A percentile compares a stretch with the other conserved stretches of the same genome.
These are phyloP conservation scores for Autographa gamma DNA, from an alignment of 2,888 invertebrate species.

Conservation along the genomic window DNA sequence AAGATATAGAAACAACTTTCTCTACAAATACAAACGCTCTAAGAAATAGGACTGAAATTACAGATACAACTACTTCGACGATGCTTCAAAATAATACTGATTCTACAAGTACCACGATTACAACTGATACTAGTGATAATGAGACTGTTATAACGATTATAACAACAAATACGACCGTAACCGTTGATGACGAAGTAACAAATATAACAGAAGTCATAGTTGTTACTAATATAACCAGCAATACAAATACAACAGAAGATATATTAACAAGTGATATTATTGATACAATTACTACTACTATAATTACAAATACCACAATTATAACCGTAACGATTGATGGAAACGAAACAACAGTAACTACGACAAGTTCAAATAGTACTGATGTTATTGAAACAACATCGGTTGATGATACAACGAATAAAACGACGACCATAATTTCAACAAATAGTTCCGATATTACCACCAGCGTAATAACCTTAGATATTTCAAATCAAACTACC, in stretches of 20 bases:
- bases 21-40: constrained; percentile 26
- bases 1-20: constrained; percentile 40
- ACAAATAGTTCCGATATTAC: constrained; percentile 36
- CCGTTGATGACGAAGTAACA: constrained; percentile 36
- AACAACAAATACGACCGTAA: constrained; percentile 43
- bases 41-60: constrained; percentile 38
- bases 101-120: constrained; percentile 17
- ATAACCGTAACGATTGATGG: constrained; percentile 37
- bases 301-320: constrained; percentile 46
- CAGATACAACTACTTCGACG: constrained; percentile 29
- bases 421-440: constrained; percentile 6
- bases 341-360: constrained; percentile 36
- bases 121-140: constrained; percentile 31
- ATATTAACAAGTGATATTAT: constrained; percentile 32
- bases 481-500: constrained; percentile 34
- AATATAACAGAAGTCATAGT: constrained; percentile 45
- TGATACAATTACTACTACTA: constrained; percentile 34
- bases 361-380: constrained; percentile 49
- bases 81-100: constrained; percentile 38
- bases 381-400: constrained; percentile 47
- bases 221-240: constrained; percentile 43
- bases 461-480: constrained; percentile 15
- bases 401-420: constrained; percentile 28
- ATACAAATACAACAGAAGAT: constrained; percentile 36
- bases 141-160: constrained; percentile 38